Evolutionary conservation across 1,140 invertebrate genomes (phyloP).

Genomic region (Drosophila nigrodunni): DNA sequence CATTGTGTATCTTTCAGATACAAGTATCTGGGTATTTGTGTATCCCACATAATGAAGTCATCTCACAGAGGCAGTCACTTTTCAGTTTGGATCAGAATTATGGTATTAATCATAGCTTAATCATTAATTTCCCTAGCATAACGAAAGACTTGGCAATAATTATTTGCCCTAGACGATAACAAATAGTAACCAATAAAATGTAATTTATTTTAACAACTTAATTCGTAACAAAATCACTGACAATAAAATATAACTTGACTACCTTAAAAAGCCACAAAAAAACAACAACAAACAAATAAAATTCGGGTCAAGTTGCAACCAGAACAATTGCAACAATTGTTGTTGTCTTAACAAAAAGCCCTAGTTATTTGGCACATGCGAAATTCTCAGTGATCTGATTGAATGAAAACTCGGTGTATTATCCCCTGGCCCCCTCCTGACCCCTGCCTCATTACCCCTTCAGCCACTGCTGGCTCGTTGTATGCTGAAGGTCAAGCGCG

Average conservation of each 20-base stretch:
- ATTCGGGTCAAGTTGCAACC: conserved; percentile 64
- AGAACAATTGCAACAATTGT: conserved; percentile 49
- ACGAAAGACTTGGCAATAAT: conserved; percentile 63
- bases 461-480: neutral
- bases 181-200: conserved; percentile 47
- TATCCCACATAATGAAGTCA: conserved; percentile 64
- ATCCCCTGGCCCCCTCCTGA: too few species aligned
- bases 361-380: conserved; percentile 78
- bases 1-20: conserved; percentile 33
- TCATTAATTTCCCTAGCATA: conserved; percentile 63
- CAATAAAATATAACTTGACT: conserved; percentile 61
- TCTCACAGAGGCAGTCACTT: conserved; percentile 49
- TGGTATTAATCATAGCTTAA: conserved; percentile 75
- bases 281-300: too few species aligned
- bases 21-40: conserved; percentile 11
- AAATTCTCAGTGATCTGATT: conserved; percentile 78
- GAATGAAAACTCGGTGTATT: conserved; percentile 29
- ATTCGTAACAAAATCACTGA: conserved; percentile 57
- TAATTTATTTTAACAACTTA: conserved; percentile 75
- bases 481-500: conserved; percentile 69
- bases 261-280: conserved; percentile 22
- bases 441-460: neutral
- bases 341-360: conserved; percentile 54
- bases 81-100: conserved; percentile 54
- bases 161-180: conserved; percentile 53